Base-by-base conservation (phyloP, 2,113 vertebrate species). In the Harpagus bidentatus region DNA sequence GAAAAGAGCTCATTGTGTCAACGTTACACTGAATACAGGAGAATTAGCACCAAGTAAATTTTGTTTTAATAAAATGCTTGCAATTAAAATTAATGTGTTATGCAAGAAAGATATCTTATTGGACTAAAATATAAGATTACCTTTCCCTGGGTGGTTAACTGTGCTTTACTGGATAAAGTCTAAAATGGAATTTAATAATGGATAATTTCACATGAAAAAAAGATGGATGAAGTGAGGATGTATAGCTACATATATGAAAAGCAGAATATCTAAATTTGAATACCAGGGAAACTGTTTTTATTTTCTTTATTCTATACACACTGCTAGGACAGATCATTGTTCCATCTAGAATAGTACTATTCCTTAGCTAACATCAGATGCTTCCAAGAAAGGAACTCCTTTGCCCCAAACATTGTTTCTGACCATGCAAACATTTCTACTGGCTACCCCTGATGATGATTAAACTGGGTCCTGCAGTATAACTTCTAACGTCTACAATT, bases 61-160 rank as follows among this genome's bases (percentile, higher is more conserved):
- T 40, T 88, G 22, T 31, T 92, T 91, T 91, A 95, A 84, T 43
- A 26, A 95, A 94, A 92, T 74, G 40, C 10, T 78, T 92, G 86
- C 45, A 79, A 67, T 43, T 88, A 74, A 82, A 79, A 90, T 29
- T 20, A 55, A 84, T 36, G 23, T 81, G 14, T 69, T 67, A 92
- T 20, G 21, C 11, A 66, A 48, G 25, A 43, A 91, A 84, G 34
- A 13, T 31, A n/a, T 23, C 4, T 74, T 66, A 77, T 1, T 73
- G n/a, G 29, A 52, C 26, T 86, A 72, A 85, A 50, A 62, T 10
- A 52, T 6, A 50, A 29, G 14, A 76, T 58, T 56, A 28, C 31
- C 34, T 63, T 88, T 77, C 43, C 38, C 61, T 58, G 23, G 13
- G 34, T 78, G 16, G 26, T 17, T 67, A 17, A 79, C 3, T 8